Base-by-base conservation (phyloP, 2,888 invertebrate species). In the Cryptocephalus primarius region DNA sequence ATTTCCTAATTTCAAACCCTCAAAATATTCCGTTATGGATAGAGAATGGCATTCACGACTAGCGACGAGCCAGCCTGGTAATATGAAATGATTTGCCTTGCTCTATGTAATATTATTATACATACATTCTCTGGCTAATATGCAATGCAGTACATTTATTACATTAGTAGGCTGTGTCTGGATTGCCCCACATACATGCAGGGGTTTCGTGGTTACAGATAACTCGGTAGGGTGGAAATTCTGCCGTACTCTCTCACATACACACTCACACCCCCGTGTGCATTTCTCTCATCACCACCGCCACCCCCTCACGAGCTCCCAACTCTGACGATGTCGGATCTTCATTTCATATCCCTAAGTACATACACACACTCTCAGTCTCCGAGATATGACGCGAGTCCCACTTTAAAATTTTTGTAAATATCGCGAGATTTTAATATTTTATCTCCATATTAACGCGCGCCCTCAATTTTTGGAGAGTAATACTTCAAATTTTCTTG, bases 141-240 rank as follows among this genome's bases (percentile, higher is more conserved):
- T 63, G 62, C 59, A 56, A 63, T 62, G 63, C 63, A 63, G 63
- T 61, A 62, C 63, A 64, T 65, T 64, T 65, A 65, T 65, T 63
- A 61, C 62, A 62, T 65, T 64, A 65, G 60, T 58, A 61, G 58
- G 58, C 55, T 56, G 55, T 54, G 54, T 55, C 55, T 53, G 60
- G 56, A 58, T 58, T 59, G 60, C 40, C 11, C 10, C 54, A 55
- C 57, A 58, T 56, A 50, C 51, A 56, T 56, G 55, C 48, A 36
- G 36, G 36, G 36, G 36, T 36, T 36, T 51, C 55, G 55, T 46
- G 55, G 59, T 55, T 58, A 51, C 56, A 57, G 60, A 59, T 59
- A 58, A 58, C 58, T 53, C 55, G 48, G 45, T 48, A 48, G 55
- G 57, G 52, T 47, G 51, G 53, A 52, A 53, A 50, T 22, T 22